Base-by-base conservation (phyloP, 2,113 vertebrate genomes). In the Amia ocellicauda region DNA sequence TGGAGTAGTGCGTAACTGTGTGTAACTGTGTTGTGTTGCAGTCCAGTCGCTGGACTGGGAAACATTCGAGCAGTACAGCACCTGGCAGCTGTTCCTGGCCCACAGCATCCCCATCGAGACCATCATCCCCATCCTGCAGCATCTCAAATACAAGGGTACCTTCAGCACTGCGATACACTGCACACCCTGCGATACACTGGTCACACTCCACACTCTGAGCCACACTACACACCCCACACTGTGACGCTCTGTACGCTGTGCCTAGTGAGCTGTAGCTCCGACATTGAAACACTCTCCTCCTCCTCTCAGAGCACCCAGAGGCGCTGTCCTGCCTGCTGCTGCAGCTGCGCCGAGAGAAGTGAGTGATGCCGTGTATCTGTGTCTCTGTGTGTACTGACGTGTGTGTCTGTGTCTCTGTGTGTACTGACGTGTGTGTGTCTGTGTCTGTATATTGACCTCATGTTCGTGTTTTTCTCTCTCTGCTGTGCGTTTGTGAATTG, bases 31-130 rank as follows among this genome's bases (percentile, higher is more conserved):
- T 20, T 19, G 23, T 50, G 29, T 36, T 59, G 7, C 53, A 98
- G 96, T 97, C 69, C 95, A 98, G 78, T 97, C 94, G 71, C 79
- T 98, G 65, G 95, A 98, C 49, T 98, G 96, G 96, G 96, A 98
- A 77, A 98, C 96, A 0, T 98, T 98, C 43, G 96, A 98, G 75
- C 96, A 98, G 78, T 98, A 98, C 77, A 96, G 94, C 78, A 97
- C 95, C 0, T 98, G 96, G 96, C 96, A 98, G 85, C 91, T 98
- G 31, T 98, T 98, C 63, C 87, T 98, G 62, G 95, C 95, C 0
- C 96, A 98, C 85, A 97, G 86, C 70, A 94, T 98, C 40, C 93
- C 95, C 0, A 78, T 97, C 80, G 96, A 98, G 70, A 94, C 91
- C 71, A 93, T 98, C 64, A 97, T 96, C 67, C 93, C 94, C 20